Conservation (phyloP, 2,113 vertebrate genomes). For the Nibea albiflora region DNA sequence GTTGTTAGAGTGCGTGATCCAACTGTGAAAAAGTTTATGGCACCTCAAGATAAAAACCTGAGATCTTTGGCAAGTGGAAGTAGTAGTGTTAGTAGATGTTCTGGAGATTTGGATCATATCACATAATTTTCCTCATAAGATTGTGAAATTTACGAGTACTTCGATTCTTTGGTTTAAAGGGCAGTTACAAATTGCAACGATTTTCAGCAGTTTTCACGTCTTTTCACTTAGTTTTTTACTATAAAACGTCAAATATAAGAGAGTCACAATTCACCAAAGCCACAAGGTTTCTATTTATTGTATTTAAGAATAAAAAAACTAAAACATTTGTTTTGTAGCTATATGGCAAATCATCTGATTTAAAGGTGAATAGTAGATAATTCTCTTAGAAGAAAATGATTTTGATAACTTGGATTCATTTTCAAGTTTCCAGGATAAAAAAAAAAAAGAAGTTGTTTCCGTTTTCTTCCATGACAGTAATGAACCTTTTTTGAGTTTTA, state of each 20-base stretch:
- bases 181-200: not conserved
- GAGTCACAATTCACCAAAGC: not conserved
- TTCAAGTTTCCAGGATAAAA: no score
- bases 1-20: conserved; percentile 18
- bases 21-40: conserved; percentile 29
- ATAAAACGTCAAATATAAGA: not conserved
- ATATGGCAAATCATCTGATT: not conserved
- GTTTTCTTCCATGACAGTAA: no score
- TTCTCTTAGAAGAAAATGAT: no score
- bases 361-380: not conserved
- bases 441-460: no score
- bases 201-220: not conserved
- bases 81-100: not conserved
- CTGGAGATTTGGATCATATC: not conserved
- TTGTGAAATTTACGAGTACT: no score
- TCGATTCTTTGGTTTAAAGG: not conserved
- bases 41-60: conserved; percentile 14
- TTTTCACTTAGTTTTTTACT: not conserved
- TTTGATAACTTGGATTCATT: no score
- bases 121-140: not conserved
- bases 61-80: not conserved
- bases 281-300: not conserved
- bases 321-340: not conserved
- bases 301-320: not conserved
- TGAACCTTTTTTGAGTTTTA: not conserved